A percentile compares a stretch with the other conserved stretches of the same genome.
phyloP scores from a whole-genome alignment of 2,888 invertebrate genomes.

The Eristalinus sepulchralis region DNA sequence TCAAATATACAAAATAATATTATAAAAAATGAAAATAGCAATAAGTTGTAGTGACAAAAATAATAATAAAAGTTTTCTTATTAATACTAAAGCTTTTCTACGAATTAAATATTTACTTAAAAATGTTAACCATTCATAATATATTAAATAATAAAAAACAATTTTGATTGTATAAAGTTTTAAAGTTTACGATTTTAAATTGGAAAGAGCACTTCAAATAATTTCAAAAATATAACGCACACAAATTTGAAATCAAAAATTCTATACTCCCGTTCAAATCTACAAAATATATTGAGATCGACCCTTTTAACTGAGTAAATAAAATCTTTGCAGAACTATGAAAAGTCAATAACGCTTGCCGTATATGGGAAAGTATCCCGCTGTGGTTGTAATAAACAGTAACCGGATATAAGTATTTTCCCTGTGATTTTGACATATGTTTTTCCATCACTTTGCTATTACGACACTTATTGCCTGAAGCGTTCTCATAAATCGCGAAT shows the following conservation, averaged over 20 bases:
- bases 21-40: too few relatives aligned
- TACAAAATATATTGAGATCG: slow-evolving; percentile 14
- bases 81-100: too few relatives aligned
- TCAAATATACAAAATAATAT: too few relatives aligned
- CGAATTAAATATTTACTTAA: too few relatives aligned
- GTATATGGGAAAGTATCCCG: slow-evolving; percentile 53
- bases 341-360: slow-evolving; percentile 35
- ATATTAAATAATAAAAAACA: too few relatives aligned
- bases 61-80: too few relatives aligned
- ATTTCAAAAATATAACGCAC: background rate
- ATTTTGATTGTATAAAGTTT: too few relatives aligned
- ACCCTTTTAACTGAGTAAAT: slow-evolving; percentile 34
- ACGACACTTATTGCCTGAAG: slow-evolving; percentile 69
- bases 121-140: too few relatives aligned
- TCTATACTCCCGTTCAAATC: background rate
- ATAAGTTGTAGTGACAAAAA: too few relatives aligned
- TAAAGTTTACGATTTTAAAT: too few relatives aligned
- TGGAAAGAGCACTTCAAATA: background rate
- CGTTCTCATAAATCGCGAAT: slow-evolving; percentile 69
- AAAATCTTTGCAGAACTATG: slow-evolving; percentile 42
- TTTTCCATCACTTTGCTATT: slow-evolving; percentile 65
- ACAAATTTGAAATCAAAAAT: background rate
- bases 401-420: slow-evolving; percentile 67
- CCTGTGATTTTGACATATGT: slow-evolving; percentile 71
- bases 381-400: slow-evolving; percentile 67